Evolutionary conservation across 35 echinoderm and acorn worm species (phyloP), one percentile per base, ranked within the genome.

Genomic region (Patiria miniata): DNA sequence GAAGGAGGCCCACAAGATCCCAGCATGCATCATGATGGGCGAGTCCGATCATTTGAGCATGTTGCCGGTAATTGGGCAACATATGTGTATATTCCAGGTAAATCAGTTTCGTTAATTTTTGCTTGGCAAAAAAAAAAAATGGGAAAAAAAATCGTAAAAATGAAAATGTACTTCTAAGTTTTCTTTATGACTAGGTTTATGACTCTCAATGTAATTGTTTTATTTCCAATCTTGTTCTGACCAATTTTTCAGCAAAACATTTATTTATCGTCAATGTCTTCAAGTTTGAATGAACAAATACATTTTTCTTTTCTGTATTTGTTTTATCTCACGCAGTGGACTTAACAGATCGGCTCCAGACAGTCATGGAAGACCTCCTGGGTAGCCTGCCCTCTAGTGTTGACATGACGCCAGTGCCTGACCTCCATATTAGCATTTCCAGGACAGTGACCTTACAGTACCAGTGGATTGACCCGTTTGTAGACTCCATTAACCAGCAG

Each of bases 391-490:
- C 53, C 22, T 84, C 82, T 84, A 58, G 28, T 37, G 54, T 61
- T 84, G 80, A 84, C 82, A 30, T 84, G 82, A 58, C 57, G n/a
- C 52, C 82, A 58, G 54, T 58, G 14, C 42, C 83, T 90, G 88
- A 90, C 81, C 88, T 90, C 36, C 88, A 90, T 30, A 76, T 90
- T 65, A 90, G 81, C 51, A 39, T 90, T 33, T 90, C 88, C 14
- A 82, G 88, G n/a, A 90, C 80, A 14, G 88, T 90, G 18, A 84
- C 59, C 73, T 55, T 90, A 2, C 88, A 90, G 68, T 84, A 61
- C 21, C 88, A 90, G 19, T 90, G 80, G 80, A 90, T 90, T 56
- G 88, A 90, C 12, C 81, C 88, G 1, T 90, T 90, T 73, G 81
- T 51, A 8, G 57, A 90, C 47, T 84, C 80, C 34, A n/a, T 90